Evolutionary conservation across 2,888 invertebrate species (phyloP), one percentile per base, ranked within the genome.

Genomic region (Notodonta dromedarius): DNA sequence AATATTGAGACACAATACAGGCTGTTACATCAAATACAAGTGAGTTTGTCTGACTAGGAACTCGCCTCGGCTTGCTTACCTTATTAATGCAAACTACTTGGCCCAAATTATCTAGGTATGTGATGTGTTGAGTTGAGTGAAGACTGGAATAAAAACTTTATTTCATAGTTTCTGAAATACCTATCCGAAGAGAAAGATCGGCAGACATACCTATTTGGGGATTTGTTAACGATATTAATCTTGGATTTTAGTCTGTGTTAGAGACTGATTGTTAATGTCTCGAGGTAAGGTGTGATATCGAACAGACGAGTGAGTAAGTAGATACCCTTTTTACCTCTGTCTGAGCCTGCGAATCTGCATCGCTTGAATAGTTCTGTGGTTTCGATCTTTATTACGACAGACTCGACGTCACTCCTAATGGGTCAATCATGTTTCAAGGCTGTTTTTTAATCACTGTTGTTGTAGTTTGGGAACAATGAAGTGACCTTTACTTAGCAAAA

Each of bases 1-100:
- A 55, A 13, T 46, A 60, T 54, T 40, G 14, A 5, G 11, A 24
- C 40, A 24, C 0, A 14, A 24, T 60, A 63, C 62, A 66, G 62
- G 59, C 2, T 66, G 66, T 46, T 56, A 11, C 24, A 14, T 24
- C 5, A 13, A 32, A 52, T 52, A 54, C 32, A 39, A 54, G 54
- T 54, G 54, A 54, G 54, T 54, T 1, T 50, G 8, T 42, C 42
- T 42, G 7, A 42, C 42, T 9, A 42, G 11, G 2, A 8, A 42
- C 42, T 8, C 11, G 24, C 24, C 24, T 24, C 24, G 24, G 24
- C 24, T 24, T 24, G 24, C 24, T 24, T 24, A 24, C 24, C 24
- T 24, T 24, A 24, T 2, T 24, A 24, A 24, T 24, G 24, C 24
- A 24, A 24, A 24, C 24, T 24, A 24, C 24, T 2, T 24, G 2